Evolutionary conservation across 2,113 vertebrate genomes (phyloP), one percentile per base, ranked within the genome.

Genomic region (Cnemophilus loriae): DNA sequence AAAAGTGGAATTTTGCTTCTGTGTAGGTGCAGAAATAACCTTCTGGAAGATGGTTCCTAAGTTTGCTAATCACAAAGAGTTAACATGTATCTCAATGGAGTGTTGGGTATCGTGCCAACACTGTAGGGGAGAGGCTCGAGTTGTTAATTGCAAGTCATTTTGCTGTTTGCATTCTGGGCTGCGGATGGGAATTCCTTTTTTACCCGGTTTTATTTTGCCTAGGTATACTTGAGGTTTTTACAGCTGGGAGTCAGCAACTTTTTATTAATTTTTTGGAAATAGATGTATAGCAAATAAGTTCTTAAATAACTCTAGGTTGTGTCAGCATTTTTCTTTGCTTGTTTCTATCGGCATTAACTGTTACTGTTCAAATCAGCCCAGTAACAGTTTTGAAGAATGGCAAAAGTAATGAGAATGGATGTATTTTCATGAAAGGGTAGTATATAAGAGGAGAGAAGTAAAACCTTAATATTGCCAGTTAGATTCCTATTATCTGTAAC

Each of bases 401-500:
- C 41, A 78, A 64, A 84, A 90, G 80, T 89, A 93, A 92, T 93
- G 74, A 64, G 74, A 93, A 81, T 53, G 41, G 90, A 94, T 87
- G 65, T 90, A 82, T 93, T 96, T 88, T 86, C 65, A 71, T 79
- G 83, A 73, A 79, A 84, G 46, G 76, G 27, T 63, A 77, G 63
- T 76, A 73, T 57, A 41, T 82, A 95, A 69, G 78, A 56, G 56
- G 65, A 63, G 87, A 94, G 75, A 86, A 90, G 82, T 89, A 88
- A 92, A 94, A 68, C 85, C 76, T 93, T 87, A 89, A 90, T 95
- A 86, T 64, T 84, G 73, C 61, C 60, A 32, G 83, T 93, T 90
- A 96, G 86, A 68, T 77, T 96, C 46, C 60, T 80, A 77, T 95
- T 96, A 95, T 86, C 90, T 93, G 37, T 90, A 94, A 84, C 76